phyloP scores from a whole-genome alignment of 2,113 vertebrate genomes.

The Pelmatolapia mariae region DNA sequence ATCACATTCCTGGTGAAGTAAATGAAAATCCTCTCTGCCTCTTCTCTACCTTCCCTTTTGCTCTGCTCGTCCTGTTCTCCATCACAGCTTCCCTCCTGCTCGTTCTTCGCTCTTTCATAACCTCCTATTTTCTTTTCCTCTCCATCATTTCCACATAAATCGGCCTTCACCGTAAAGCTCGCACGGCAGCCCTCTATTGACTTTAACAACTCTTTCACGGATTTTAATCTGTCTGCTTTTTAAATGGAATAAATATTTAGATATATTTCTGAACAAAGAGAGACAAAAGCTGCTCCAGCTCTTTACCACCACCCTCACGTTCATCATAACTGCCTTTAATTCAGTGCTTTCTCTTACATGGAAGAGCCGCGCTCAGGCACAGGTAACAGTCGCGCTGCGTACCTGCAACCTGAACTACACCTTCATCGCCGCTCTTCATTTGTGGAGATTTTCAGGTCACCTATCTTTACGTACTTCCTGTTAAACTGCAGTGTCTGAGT shows the following conservation, averaged over 20 bases:
- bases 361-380: background rate
- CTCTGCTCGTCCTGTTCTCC: background rate
- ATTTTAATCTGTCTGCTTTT: background rate
- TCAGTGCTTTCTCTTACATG: background rate
- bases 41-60: background rate
- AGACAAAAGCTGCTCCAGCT: background rate
- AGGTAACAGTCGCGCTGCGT: background rate
- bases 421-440: background rate
- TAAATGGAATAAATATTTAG: background rate
- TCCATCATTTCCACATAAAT: background rate
- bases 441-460: background rate
- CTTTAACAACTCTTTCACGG: background rate
- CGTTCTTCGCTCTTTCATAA: background rate
- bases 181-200: background rate
- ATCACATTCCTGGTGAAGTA: slow-evolving; percentile 4
- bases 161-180: background rate
- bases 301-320: background rate
- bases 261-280: rapidly evolving
- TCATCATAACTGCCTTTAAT: background rate
- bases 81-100: background rate
- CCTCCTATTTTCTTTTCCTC: background rate
- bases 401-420: background rate
- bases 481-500: background rate
- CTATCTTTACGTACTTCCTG: background rate
- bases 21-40: background rate